Conservation (phyloP, 2,888 invertebrate genomes). For the Acanthosepion pharaonis region DNA sequence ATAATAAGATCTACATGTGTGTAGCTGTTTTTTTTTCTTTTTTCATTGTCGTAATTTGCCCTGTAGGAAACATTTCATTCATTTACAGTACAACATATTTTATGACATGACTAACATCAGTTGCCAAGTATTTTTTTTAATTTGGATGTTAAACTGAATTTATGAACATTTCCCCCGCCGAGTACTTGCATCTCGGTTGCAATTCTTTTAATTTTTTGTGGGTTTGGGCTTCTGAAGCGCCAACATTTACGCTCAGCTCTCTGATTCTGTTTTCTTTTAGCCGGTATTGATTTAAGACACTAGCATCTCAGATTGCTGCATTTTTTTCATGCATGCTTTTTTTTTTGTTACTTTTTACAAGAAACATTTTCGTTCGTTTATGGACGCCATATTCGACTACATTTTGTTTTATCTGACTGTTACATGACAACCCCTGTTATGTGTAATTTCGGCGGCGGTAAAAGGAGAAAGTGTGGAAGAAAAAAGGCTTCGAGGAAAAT, state of each 20-base stretch:
- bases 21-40: too few species aligned
- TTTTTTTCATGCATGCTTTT: background rate
- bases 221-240: background rate
- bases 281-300: background rate
- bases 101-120: too few species aligned
- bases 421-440: background rate
- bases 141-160: background rate
- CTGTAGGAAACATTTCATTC: too few species aligned
- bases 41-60: too few species aligned
- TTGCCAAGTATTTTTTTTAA: background rate
- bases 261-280: background rate
- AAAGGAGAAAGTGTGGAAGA: too few species aligned
- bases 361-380: background rate
- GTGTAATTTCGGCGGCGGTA: too few species aligned
- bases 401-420: background rate
- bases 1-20: too few species aligned
- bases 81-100: too few species aligned
- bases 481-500: too few species aligned
- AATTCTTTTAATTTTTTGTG: background rate
- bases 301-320: background rate
- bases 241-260: background rate
- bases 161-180: background rate
- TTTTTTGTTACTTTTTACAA: background rate
- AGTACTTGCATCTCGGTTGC: background rate
- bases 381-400: background rate